Percentiles rank a stretch among this genome's conserved stretches.
Conservation (phyloP, 2,888 invertebrate species). For the Rhaphigaster nebulosa region DNA sequence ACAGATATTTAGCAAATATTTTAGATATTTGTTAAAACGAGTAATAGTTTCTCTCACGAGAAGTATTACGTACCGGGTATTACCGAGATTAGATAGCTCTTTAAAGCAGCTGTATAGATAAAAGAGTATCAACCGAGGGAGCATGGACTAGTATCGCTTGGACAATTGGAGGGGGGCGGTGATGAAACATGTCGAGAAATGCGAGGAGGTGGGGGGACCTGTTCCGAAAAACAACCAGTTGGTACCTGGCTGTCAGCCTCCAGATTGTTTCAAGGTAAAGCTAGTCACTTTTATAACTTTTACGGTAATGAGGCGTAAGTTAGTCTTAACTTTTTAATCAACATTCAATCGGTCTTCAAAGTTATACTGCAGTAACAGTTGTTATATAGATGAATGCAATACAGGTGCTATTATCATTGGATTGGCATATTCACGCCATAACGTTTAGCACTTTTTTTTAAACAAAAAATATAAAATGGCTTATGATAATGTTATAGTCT, state of each 20-base stretch:
- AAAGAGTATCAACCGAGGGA: not conserved
- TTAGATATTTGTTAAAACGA: not conserved
- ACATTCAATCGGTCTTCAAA: not conserved
- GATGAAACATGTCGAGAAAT: conserved; percentile 46
- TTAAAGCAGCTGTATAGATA: not conserved
- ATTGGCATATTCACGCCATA: not conserved
- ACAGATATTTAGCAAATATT: too few relatives aligned
- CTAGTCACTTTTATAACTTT: not conserved
- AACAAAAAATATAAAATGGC: not conserved
- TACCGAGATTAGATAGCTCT: not conserved
- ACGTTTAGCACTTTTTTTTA: not conserved
- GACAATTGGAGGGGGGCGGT: conserved; percentile 35
- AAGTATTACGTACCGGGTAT: not conserved
- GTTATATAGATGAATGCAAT: not conserved
- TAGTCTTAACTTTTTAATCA: not conserved
- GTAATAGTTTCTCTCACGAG: not conserved
- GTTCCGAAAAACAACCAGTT: conserved; percentile 38
- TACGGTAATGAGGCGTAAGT: not conserved
- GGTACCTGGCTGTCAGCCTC: conserved; percentile 32
- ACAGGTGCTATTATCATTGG: not conserved
- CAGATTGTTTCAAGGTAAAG: conserved; percentile 7
- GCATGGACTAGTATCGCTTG: conserved; percentile 6
- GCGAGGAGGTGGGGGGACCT: conserved; percentile 40
- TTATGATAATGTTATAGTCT: too few relatives aligned
- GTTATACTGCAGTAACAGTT: not conserved